These are phyloP conservation scores for Epizoanthus scotinus DNA, from an alignment of 92 coral and sea anemone genomes.

Conservation along the genomic window DNA sequence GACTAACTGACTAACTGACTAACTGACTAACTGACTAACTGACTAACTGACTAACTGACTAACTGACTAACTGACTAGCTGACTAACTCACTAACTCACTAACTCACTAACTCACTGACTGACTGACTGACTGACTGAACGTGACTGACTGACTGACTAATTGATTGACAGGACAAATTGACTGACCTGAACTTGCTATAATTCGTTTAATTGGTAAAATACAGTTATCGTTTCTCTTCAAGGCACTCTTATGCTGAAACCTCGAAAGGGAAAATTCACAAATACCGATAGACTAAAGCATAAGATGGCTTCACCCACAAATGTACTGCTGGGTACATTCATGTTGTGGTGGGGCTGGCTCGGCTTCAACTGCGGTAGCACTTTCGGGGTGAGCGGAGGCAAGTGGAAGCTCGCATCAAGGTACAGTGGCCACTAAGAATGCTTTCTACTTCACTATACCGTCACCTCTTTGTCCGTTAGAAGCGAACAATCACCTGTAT, in stretches of 20 bases:
- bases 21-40: too few relatives aligned
- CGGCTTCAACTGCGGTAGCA: slow-evolving; percentile 98
- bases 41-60: too few relatives aligned
- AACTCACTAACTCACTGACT: too few relatives aligned
- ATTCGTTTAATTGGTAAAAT: background rate
- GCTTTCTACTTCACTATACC: too few relatives aligned
- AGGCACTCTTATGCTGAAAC: slow-evolving; percentile 72
- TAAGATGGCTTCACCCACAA: slow-evolving; percentile 93
- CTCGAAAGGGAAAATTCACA: slow-evolving; percentile 76
- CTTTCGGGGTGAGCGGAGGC: slow-evolving; percentile 91
- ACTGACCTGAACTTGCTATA: background rate
- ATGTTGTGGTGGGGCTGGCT: slow-evolving; percentile 99
- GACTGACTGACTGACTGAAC: too few relatives aligned
- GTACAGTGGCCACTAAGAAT: slow-evolving; percentile 30
- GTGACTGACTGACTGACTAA: too few relatives aligned
- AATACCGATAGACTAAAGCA: slow-evolving; percentile 45
- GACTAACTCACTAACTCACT: too few relatives aligned
- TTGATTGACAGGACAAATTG: too few relatives aligned
- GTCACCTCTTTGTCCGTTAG: too few relatives aligned
- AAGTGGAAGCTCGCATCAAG: slow-evolving; percentile 97
- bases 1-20: too few relatives aligned
- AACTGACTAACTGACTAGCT: too few relatives aligned
- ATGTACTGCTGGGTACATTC: slow-evolving; percentile 89
- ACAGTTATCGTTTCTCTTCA: background rate
- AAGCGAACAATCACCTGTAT: too few relatives aligned